These are phyloP conservation scores for Eunapius fragilis DNA, from an alignment of 37 sponge, comb jelly and placozoan species.

Conservation along the genomic window DNA sequence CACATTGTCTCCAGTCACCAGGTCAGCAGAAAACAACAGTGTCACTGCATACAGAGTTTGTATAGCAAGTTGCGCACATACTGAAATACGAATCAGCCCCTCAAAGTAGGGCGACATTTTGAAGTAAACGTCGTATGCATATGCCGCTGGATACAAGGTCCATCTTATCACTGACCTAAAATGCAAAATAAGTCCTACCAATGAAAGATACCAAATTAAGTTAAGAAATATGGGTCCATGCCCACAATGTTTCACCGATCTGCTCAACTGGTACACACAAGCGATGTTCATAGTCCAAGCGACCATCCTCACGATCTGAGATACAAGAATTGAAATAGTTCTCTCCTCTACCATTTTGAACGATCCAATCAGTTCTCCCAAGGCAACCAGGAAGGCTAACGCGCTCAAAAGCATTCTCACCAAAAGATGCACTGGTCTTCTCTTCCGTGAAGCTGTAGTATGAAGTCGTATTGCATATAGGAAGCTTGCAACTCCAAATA, in stretches of 20 bases:
- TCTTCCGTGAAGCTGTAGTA: slow-evolving; percentile 27
- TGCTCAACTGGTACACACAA: slow-evolving; percentile 20
- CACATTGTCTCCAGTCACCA: slow-evolving; percentile 19
- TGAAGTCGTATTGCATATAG: slow-evolving; percentile 42
- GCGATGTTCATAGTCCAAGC: slow-evolving; percentile 43
- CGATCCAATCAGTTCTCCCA: slow-evolving; percentile 23
- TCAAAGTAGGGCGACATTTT: slow-evolving; percentile 37
- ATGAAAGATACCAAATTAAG: slow-evolving; percentile 45
- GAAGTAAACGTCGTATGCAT: background rate
- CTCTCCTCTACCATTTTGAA: slow-evolving; percentile 28
- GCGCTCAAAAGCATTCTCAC: slow-evolving; percentile 27
- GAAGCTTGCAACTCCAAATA: slow-evolving; percentile 52
- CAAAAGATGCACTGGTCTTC: slow-evolving; percentile 14
- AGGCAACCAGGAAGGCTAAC: slow-evolving; percentile 1
- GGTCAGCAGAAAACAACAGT: slow-evolving; percentile 39
- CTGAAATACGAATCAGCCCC: slow-evolving; percentile 4
- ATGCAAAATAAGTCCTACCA: slow-evolving; percentile 34
- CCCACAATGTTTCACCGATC: slow-evolving; percentile 50
- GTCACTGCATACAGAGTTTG: slow-evolving; percentile 52
- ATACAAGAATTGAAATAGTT: slow-evolving; percentile 41
- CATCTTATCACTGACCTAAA: slow-evolving; percentile 37
- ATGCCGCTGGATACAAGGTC: background rate
- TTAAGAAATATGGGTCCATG: slow-evolving; percentile 64
- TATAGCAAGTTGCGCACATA: slow-evolving; percentile 36
- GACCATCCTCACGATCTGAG: slow-evolving; percentile 10